Percentiles rank a stretch among this genome's conserved stretches.
phyloP scores from a whole-genome alignment of 2,113 vertebrate species.

The Ageneiosus marmoratus region DNA sequence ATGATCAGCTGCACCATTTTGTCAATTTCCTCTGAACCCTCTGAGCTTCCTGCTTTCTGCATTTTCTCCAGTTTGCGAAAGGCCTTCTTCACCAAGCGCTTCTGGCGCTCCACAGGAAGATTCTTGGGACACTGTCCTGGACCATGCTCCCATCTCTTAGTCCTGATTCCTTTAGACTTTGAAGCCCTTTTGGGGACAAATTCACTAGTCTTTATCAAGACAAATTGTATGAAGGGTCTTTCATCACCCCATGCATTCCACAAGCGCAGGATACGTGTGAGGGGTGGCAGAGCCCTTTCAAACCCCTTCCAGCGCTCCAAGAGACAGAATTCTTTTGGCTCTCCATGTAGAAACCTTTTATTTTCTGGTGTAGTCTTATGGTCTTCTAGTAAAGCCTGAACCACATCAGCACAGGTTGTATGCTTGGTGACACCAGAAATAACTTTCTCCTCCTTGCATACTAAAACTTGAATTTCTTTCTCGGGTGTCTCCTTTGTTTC shows the following conservation, averaged over 20 bases:
- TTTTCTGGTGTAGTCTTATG: conserved; percentile 80
- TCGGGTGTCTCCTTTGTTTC: conserved; percentile 77
- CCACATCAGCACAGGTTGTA: conserved; percentile 87
- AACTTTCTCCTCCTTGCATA: conserved; percentile 91
- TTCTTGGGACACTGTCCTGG: conserved; percentile 79
- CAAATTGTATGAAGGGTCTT: conserved; percentile 83
- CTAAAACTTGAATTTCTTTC: conserved; percentile 89
- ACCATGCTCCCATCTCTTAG: conserved; percentile 79
- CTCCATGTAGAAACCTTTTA: conserved; percentile 81
- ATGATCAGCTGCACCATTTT: conserved; percentile 87
- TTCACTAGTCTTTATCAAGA: conserved; percentile 84
- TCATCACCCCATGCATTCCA: conserved; percentile 95
- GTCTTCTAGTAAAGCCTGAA: conserved; percentile 91
- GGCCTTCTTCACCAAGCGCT: conserved; percentile 89
- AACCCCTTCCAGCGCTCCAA: conserved; percentile 93
- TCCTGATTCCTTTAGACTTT: conserved; percentile 75
- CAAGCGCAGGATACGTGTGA: conserved; percentile 88
- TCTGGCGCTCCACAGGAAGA: conserved; percentile 85
- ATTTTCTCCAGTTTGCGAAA: conserved; percentile 91
- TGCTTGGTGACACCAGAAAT: conserved; percentile 91
- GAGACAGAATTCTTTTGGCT: conserved; percentile 87
- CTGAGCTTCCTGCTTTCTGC: conserved; percentile 74
- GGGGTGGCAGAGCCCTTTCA: conserved; percentile 85
- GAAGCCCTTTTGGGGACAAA: conserved; percentile 79
- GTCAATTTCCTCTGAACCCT: conserved; percentile 79